These are phyloP conservation scores for Discoglossus pictus DNA, from an alignment of 2,797 vertebrate species.

Conservation along the genomic window DNA sequence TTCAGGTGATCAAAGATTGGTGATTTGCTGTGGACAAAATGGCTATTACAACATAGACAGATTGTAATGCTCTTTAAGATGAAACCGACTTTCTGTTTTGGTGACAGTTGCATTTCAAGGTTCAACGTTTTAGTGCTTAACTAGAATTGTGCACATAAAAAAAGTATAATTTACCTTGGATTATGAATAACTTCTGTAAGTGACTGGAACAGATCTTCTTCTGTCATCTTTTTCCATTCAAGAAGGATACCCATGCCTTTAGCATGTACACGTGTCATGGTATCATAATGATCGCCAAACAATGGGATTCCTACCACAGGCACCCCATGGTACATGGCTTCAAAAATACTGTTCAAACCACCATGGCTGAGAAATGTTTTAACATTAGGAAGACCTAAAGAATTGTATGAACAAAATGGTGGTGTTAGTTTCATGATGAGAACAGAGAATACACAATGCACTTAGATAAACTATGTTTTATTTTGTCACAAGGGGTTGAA, in stretches of 20 bases:
- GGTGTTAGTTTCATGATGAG: neutral
- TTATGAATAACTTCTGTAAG: slow-evolving; percentile 86
- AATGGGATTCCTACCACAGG: slow-evolving; percentile 95
- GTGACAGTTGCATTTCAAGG: no score
- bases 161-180: slow-evolving; percentile 73
- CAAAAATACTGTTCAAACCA: slow-evolving; percentile 96
- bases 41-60: no score
- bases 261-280: slow-evolving; percentile 94
- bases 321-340: slow-evolving; percentile 97
- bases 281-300: slow-evolving; percentile 97
- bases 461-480: no score
- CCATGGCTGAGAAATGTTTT: slow-evolving; percentile 94
- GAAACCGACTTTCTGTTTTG: no score
- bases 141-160: neutral
- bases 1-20: no score
- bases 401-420: neutral
- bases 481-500: no score
- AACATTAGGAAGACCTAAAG: slow-evolving; percentile 85
- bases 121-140: no score
- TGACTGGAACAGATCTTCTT: slow-evolving; percentile 81
- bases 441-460: no score
- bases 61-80: no score
- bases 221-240: slow-evolving; percentile 90
- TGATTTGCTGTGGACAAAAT: no score
- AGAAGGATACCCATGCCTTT: slow-evolving; percentile 97